Evolutionary conservation across 2,113 vertebrate species (phyloP), one percentile per base, ranked within the genome.

Genomic region (Poecile atricapillus): DNA sequence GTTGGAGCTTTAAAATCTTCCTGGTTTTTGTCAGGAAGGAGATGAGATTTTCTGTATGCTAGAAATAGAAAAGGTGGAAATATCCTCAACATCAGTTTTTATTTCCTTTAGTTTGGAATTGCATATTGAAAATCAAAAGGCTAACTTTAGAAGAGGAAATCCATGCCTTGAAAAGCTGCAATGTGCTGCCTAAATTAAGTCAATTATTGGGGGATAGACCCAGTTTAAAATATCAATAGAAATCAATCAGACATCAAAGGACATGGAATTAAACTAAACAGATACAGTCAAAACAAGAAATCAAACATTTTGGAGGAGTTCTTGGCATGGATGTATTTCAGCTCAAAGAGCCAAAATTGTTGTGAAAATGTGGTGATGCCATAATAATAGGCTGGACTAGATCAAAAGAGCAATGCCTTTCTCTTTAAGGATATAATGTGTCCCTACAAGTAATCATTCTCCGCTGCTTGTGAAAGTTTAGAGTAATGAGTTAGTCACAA

Each of bases 221-320:
- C 75, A 11, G 5, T 73, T 83, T 86, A 77, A 85, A 86, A 65
- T 56, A 90, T 2, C 41, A 27, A 76, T 46, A 83, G 37, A 79
- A 79, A 79, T 69, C 70, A 56, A 47, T 52, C 12, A 65, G 35
- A 56, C 6, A 68, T 68, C n/a, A 74, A 73, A 89, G 17, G 13
- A 15, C 43, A 76, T 27, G 9, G 24, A 76, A 73, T 79, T 68
- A 19, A 92, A 63, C 16, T 35, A 18, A 19, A 89, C 35, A 46
- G 24, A 69, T 58, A 64, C 3, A 56, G 63, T 9, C 67, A 83
- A 80, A 95, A 68, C 13, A 88, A 65, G 21, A 33, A 86, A 73
- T 49, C 27, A 68, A 83, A 20, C 2, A 39, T n/a, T 87, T 65
- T 15, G 0, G 1, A 1, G 10, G 16, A 0, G 0, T 7, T 49